Evolutionary conservation across 2,888 invertebrate genomes (phyloP).

Genomic region (Oasisia sp.): DNA sequence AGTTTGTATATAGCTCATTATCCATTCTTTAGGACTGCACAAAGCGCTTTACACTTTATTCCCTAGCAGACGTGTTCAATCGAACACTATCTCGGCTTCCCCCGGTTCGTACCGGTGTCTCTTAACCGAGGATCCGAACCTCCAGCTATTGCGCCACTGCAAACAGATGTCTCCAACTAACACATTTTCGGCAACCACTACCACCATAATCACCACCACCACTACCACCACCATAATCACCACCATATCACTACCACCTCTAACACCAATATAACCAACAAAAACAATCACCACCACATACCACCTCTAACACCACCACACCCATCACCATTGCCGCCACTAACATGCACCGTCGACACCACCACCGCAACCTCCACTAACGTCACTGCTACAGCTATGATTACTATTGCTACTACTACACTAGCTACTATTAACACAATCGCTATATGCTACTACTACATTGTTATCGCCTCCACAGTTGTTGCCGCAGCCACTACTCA

Average conservation of each 20-base stretch:
- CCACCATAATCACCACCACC: not conserved
- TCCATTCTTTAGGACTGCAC: no score
- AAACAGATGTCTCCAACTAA: no score
- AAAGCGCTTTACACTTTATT: no score
- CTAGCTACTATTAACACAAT: no score
- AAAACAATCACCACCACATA: constrained; percentile 10
- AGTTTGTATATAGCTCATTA: no score
- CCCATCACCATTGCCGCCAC: constrained; percentile 17
- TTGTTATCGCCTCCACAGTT: not conserved
- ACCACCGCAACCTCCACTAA: not conserved
- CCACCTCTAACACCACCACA: not conserved
- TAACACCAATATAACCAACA: not conserved
- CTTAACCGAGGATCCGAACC: no score
- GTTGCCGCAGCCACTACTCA: not conserved
- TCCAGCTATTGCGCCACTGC: no score
- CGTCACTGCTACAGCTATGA: not conserved
- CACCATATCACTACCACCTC: not conserved
- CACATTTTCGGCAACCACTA: not conserved
- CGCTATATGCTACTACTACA: no score
- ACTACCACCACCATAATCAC: constrained; percentile 17
- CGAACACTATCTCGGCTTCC: not conserved
- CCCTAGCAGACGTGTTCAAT: no score
- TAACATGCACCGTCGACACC: not conserved
- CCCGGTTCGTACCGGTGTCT: no score
- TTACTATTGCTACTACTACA: not conserved